Conservation (phyloP, 2,797 vertebrate genomes). For the Odontamblyopus rebecca region DNA sequence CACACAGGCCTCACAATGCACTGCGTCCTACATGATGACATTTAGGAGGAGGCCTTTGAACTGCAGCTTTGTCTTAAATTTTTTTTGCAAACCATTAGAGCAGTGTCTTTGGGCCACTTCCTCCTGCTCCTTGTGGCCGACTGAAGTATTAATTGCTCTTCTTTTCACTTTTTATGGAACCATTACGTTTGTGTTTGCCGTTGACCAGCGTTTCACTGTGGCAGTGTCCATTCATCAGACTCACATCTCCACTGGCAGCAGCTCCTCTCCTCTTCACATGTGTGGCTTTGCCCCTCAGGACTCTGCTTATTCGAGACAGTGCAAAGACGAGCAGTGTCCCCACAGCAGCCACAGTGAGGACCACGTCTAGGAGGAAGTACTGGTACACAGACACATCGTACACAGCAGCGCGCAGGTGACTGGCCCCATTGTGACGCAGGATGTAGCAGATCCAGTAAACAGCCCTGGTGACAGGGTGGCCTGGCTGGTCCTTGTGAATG, state of each 20-base stretch:
- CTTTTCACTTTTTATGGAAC: slow-evolving; percentile 91
- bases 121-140: slow-evolving; percentile 45
- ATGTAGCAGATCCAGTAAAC: slow-evolving; percentile 97
- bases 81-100: slow-evolving; percentile 54
- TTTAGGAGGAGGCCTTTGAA: slow-evolving; percentile 53
- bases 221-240: slow-evolving; percentile 89
- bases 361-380: slow-evolving; percentile 94
- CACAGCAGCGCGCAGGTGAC: slow-evolving; percentile 90
- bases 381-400: slow-evolving; percentile 88
- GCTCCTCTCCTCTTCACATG: slow-evolving; percentile 29
- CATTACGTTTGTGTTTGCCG: slow-evolving; percentile 92
- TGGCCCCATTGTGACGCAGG: slow-evolving; percentile 89
- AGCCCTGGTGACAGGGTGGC: slow-evolving; percentile 91
- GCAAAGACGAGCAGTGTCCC: slow-evolving; percentile 73
- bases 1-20: slow-evolving; percentile 33
- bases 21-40: slow-evolving; percentile 43
- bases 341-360: slow-evolving; percentile 73
- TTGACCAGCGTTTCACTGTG: slow-evolving; percentile 88
- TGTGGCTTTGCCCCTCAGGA: slow-evolving; percentile 74
- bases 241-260: slow-evolving; percentile 47
- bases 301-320: slow-evolving; percentile 75
- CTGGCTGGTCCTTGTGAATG: slow-evolving; percentile 97
- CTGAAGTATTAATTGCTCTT: slow-evolving; percentile 87
- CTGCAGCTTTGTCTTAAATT: slow-evolving; percentile 45
- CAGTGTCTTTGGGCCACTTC: slow-evolving; percentile 69